These are phyloP conservation scores for Muntiacus reevesi DNA, from an alignment of 2,113 vertebrate species.

Conservation along the genomic window DNA sequence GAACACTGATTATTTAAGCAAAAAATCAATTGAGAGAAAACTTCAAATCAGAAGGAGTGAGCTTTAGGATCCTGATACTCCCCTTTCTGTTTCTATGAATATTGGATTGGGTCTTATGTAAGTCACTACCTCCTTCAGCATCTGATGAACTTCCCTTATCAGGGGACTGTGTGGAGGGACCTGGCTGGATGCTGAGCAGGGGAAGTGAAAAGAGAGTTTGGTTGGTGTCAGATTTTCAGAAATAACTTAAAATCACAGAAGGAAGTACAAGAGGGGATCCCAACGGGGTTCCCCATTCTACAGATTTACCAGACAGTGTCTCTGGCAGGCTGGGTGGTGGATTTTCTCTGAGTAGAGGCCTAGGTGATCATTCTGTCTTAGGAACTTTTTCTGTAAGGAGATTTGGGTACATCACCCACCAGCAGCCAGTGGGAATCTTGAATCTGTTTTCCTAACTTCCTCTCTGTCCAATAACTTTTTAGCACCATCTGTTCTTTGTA, in stretches of 20 bases:
- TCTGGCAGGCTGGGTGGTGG: background rate
- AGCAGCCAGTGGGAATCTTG: background rate
- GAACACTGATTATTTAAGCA: background rate
- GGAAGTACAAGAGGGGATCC: background rate
- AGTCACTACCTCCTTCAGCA: background rate
- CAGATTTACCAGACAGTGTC: background rate
- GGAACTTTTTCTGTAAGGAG: background rate
- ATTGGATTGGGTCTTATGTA: background rate
- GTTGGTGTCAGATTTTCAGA: background rate
- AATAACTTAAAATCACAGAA: background rate
- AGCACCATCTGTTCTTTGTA: constrained; percentile 31
- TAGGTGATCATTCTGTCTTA: background rate
- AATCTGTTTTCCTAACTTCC: background rate
- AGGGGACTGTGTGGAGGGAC: background rate
- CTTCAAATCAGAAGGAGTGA: background rate
- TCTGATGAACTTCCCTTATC: too few relatives aligned
- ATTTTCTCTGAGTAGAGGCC: background rate
- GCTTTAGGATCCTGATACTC: background rate
- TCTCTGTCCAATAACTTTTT: background rate
- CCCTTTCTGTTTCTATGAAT: background rate
- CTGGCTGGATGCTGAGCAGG: background rate
- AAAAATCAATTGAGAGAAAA: background rate
- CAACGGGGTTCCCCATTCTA: background rate
- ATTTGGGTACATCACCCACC: background rate
- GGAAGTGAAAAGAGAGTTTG: background rate